Evolutionary conservation across 92 coral and sea anemone genomes (phyloP).

Genomic region (Heliopora coerulea): DNA sequence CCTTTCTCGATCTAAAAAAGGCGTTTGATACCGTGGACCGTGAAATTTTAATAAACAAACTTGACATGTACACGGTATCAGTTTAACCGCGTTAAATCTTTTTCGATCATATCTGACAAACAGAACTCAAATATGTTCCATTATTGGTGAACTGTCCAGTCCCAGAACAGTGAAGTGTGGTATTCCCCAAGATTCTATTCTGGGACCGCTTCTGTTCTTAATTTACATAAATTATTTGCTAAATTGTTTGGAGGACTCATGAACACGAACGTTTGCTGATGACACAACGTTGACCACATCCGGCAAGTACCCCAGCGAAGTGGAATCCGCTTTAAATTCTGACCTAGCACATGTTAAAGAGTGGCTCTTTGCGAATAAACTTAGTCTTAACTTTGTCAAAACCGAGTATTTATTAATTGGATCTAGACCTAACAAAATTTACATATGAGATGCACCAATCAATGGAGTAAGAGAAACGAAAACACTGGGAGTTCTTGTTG

Average conservation of each 20-base stretch:
- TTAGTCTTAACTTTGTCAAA: conserved; percentile 30
- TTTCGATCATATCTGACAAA: conserved; percentile 40
- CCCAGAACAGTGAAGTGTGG: conserved; percentile 22
- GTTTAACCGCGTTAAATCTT: conserved; percentile 28
- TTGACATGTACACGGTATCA: conserved; percentile 34
- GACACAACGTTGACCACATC: conserved; percentile 51
- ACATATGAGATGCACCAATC: no score
- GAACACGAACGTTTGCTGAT: conserved; percentile 53
- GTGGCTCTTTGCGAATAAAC: conserved; percentile 36
- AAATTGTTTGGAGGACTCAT: no score
- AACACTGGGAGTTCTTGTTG: no score
- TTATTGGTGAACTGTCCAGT: conserved; percentile 43
- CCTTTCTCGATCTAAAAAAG: conserved; percentile 48
- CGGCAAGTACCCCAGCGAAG: conserved; percentile 31
- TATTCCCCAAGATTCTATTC: conserved; percentile 42
- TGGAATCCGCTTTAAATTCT: conserved; percentile 37
- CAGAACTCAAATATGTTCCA: conserved; percentile 46
- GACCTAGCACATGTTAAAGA: conserved; percentile 16
- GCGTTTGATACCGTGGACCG: conserved; percentile 43
- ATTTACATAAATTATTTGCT: conserved; percentile 23
- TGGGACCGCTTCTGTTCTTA: conserved; percentile 38
- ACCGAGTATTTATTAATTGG: conserved; percentile 34
- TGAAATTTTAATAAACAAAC: conserved; percentile 27
- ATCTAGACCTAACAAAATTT: neutral
- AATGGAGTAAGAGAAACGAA: no score